phyloP scores from a whole-genome alignment of 23 tunicate species.

The Clavelina lepadiformis region DNA sequence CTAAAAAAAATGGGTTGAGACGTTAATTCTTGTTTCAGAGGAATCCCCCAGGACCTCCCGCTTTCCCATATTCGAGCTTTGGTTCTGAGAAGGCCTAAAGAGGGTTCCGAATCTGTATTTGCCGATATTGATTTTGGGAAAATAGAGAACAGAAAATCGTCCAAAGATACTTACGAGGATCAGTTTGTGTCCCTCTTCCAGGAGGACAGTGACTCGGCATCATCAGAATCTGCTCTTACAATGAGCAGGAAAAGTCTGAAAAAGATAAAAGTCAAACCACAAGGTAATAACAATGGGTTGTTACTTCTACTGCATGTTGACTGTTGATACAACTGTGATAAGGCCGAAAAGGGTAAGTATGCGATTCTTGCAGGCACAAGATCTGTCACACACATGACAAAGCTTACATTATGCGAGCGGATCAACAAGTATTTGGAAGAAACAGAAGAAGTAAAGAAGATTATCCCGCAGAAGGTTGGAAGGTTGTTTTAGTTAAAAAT shows the following conservation, averaged over 20 bases:
- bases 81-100: conserved; percentile 29
- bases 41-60: conserved; percentile 47
- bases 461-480: conserved; percentile 21
- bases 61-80: conserved; percentile 63
- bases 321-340: neutral
- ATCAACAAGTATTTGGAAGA: neutral
- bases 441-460: neutral
- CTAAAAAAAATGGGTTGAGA: too few species aligned
- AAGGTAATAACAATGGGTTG: conserved; percentile 1
- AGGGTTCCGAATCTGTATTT: conserved; percentile 36
- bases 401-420: conserved; percentile 37
- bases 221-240: conserved; percentile 19
- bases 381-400: conserved; percentile 65
- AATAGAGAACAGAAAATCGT: conserved; percentile 2
- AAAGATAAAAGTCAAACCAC: conserved; percentile 41
- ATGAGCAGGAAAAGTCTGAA: conserved; percentile 44
- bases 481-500: neutral
- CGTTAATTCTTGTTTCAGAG: conserved; percentile 28
- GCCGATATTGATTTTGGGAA: conserved; percentile 28
- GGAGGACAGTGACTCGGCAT: conserved; percentile 7
- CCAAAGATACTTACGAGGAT: conserved; percentile 57
- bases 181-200: conserved; percentile 72
- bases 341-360: neutral
- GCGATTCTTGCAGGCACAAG: conserved; percentile 14
- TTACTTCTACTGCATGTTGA: neutral